Evolutionary conservation across 2,888 invertebrate species (phyloP).

Genomic region (Dolichopus griseipennis): DNA sequence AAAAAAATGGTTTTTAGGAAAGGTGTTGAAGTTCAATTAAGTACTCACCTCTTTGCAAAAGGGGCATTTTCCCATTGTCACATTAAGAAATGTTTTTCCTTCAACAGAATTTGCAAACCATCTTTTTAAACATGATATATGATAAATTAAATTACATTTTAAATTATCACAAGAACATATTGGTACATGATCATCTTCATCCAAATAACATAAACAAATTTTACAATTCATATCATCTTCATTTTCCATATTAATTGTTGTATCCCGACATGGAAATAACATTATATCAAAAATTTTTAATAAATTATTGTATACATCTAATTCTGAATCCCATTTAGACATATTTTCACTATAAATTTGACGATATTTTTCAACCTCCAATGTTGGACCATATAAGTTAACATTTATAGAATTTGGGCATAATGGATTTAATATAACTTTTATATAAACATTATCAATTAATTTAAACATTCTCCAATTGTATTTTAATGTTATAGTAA

Average conservation of each 20-base stretch:
- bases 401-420: constrained; percentile 32
- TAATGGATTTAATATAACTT: constrained; percentile 37
- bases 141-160: constrained; percentile 36
- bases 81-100: constrained; percentile 36
- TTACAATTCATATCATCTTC: constrained; percentile 30
- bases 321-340: constrained; percentile 35
- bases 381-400: constrained; percentile 39
- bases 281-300: constrained; percentile 39
- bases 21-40: neutral
- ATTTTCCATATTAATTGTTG: constrained; percentile 16
- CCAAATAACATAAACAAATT: constrained; percentile 37
- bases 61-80: constrained; percentile 38
- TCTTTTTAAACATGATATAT: constrained; percentile 36
- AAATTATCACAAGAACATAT: constrained; percentile 39
- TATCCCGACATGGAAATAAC: constrained; percentile 37
- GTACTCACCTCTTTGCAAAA: constrained; percentile 38
- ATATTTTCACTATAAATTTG: constrained; percentile 34
- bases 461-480: constrained; percentile 36
- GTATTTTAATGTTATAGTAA: constrained; percentile 31
- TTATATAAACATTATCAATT: constrained; percentile 36
- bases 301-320: constrained; percentile 40
- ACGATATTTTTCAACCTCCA: constrained; percentile 33
- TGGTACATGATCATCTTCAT: constrained; percentile 37
- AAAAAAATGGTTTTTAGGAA: neutral
- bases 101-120: constrained; percentile 38